phyloP scores from a whole-genome alignment of 1,140 invertebrate genomes.

The Euschistus heros region DNA sequence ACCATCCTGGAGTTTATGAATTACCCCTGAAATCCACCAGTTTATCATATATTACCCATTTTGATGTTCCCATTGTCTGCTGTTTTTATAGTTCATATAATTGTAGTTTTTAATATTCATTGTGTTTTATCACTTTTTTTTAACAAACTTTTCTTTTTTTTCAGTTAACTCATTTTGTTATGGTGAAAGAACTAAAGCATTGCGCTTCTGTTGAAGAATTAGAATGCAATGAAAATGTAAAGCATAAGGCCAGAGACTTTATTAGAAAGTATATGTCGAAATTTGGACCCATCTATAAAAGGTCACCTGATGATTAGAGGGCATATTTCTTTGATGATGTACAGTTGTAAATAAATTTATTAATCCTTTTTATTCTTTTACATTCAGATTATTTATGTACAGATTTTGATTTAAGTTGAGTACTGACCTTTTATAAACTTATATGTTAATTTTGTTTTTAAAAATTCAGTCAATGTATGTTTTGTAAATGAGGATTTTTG shows the following conservation, averaged over 20 bases:
- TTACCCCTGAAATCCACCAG: too few relatives aligned
- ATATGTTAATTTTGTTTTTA: too few relatives aligned
- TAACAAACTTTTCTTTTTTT: conserved; percentile 34
- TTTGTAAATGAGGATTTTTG: too few relatives aligned
- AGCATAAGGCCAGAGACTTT: conserved; percentile 86
- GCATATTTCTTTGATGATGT: background rate
- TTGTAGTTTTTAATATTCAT: background rate
- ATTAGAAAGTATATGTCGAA: conserved; percentile 93
- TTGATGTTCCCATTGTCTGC: too few relatives aligned
- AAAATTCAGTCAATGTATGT: too few relatives aligned
- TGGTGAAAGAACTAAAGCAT: conserved; percentile 83
- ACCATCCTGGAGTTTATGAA: too few relatives aligned
- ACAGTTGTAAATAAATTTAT: background rate
- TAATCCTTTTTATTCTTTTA: too few relatives aligned
- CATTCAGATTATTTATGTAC: too few relatives aligned
- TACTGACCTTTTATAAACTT: too few relatives aligned
- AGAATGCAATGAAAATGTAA: conserved; percentile 83
- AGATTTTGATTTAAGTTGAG: too few relatives aligned
- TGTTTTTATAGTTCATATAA: too few relatives aligned
- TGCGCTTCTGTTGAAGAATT: conserved; percentile 77
- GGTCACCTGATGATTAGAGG: conserved; percentile 43
- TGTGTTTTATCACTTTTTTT: background rate
- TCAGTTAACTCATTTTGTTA: conserved; percentile 90
- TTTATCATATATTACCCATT: too few relatives aligned
- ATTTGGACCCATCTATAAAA: conserved; percentile 62